Conservation (phyloP, 2,888 invertebrate species). For the Anticlea derivata region DNA sequence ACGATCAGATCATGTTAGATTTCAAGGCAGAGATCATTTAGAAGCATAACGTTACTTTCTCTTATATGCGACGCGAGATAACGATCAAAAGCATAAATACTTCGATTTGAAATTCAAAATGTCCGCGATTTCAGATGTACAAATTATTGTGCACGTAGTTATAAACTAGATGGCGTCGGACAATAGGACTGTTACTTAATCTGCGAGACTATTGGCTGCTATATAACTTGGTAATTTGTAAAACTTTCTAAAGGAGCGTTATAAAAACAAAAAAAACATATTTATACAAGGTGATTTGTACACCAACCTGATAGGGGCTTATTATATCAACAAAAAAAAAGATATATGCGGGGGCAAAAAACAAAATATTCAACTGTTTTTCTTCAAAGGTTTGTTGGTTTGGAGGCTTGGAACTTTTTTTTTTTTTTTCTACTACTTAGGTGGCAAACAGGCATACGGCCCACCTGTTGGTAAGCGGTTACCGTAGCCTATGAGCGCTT, state of each 20-base stretch:
- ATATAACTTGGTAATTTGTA: neutral
- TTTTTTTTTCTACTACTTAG: too few species aligned
- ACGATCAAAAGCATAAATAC: conserved; percentile 63
- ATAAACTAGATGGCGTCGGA: conserved; percentile 39
- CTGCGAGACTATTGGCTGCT: neutral
- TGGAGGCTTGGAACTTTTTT: too few species aligned
- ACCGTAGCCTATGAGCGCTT: too few species aligned
- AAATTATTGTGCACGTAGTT: conserved; percentile 48
- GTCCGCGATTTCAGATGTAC: conserved; percentile 48
- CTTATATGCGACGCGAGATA: conserved; percentile 50
- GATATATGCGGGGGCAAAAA: too few species aligned
- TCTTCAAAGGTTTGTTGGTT: too few species aligned
- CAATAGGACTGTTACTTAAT: conserved; percentile 17
- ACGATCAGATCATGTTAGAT: conserved; percentile 67
- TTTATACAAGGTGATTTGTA: too few species aligned
- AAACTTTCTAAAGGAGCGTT: too few species aligned
- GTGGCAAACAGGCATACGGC: too few species aligned
- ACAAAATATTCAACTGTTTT: too few species aligned
- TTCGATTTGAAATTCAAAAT: conserved; percentile 69
- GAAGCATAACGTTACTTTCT: conserved; percentile 41
- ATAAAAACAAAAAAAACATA: neutral
- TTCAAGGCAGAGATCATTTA: conserved; percentile 61
- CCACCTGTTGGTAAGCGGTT: too few species aligned
- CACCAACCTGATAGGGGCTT: too few species aligned
- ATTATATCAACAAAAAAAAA: too few species aligned